These are phyloP conservation scores for Troides helena DNA, from an alignment of 2,888 invertebrate genomes.

Conservation along the genomic window DNA sequence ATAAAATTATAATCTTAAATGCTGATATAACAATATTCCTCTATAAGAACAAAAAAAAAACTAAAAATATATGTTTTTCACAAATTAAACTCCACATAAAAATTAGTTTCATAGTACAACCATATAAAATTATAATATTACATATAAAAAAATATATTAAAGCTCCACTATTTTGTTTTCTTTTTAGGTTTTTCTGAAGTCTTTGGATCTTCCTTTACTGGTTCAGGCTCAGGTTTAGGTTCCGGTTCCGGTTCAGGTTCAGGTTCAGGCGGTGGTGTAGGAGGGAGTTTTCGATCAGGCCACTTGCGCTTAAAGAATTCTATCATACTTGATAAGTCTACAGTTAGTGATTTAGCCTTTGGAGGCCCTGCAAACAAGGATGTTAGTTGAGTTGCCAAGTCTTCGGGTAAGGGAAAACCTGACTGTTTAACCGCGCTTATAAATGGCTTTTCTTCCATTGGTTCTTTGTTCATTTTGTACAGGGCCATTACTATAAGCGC, in stretches of 20 bases:
- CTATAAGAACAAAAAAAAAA: too few species aligned
- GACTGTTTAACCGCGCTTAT: constrained; percentile 32
- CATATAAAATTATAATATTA: neutral
- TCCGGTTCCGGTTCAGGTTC: constrained; percentile 6
- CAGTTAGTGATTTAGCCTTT: constrained; percentile 38
- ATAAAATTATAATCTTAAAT: too few species aligned
- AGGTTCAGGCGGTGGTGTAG: constrained; percentile 42
- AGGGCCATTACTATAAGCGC: constrained; percentile 42
- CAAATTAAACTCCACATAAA: too few species aligned
- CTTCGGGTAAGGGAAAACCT: constrained; percentile 43
- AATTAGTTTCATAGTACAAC: neutral
- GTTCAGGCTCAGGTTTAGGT: neutral
- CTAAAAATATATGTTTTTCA: too few species aligned
- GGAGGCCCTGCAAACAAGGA: constrained; percentile 44
- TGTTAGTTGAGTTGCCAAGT: constrained; percentile 42
- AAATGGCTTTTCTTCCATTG: constrained; percentile 40
- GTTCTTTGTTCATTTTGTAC: constrained; percentile 36
- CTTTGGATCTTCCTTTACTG: neutral
- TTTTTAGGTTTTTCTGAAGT: neutral
- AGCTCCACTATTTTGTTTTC: neutral
- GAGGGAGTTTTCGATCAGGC: constrained; percentile 50
- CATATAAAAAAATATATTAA: neutral
- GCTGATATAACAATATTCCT: too few species aligned
- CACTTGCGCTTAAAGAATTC: constrained; percentile 53
- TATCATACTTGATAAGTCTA: constrained; percentile 43